A percentile compares a stretch with the other conserved stretches of the same genome.
These are phyloP conservation scores for Alexandromys fortis DNA, from an alignment of 2,113 vertebrate species.

Conservation along the genomic window DNA sequence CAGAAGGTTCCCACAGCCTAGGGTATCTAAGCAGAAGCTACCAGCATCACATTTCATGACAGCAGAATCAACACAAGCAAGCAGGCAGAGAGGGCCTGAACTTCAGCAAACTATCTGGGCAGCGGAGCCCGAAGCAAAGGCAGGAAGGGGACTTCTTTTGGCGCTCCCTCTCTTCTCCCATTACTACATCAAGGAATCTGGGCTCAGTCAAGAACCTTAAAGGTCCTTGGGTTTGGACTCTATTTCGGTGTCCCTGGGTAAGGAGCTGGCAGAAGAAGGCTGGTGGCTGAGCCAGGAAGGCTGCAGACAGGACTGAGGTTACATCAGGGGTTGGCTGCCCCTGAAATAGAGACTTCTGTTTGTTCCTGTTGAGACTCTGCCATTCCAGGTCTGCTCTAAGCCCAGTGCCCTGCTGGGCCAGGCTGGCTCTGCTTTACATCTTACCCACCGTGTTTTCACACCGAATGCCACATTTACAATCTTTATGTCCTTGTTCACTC, in stretches of 20 bases:
- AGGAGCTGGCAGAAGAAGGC: not conserved
- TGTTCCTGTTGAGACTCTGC: not conserved
- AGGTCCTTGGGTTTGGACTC: not conserved
- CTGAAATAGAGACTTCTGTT: not conserved
- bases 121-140: not conserved
- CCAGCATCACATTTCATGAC: rapidly evolving
- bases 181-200: not conserved
- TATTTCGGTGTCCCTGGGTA: not conserved
- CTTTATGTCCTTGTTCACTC: not conserved
- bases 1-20: not conserved
- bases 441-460: not conserved
- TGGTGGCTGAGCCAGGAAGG: not conserved
- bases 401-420: not conserved
- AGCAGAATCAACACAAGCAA: too few relatives aligned
- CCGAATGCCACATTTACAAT: not conserved
- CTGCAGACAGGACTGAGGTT: not conserved
- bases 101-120: too few relatives aligned
- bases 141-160: rapidly evolving
- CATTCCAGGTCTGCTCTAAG: not conserved
- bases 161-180: not conserved
- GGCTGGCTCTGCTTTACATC: not conserved
- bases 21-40: not conserved
- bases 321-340: rapidly evolving
- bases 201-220: not conserved
- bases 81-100: not conserved